Evolutionary conservation across 2,888 invertebrate genomes (phyloP).

Genomic region (Hypolimnas misippus): DNA sequence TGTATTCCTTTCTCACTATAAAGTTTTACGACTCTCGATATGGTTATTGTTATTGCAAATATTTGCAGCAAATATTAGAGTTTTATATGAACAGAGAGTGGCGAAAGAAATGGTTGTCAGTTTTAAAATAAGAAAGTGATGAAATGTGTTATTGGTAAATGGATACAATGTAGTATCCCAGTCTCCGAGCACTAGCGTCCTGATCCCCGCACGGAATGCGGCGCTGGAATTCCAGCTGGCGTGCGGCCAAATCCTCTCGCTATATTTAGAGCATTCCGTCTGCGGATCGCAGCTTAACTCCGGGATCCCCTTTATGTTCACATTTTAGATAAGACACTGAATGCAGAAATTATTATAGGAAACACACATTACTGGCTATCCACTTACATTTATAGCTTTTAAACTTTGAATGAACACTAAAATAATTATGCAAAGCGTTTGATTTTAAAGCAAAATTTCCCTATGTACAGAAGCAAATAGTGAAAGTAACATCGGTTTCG

Average conservation of each 20-base stretch:
- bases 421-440: not conserved
- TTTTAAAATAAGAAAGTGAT: not conserved
- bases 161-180: constrained; percentile 4
- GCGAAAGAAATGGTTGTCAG: not conserved
- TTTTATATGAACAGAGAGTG: not conserved
- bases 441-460: not conserved
- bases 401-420: no score
- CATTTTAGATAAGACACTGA: constrained; percentile 6
- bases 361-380: not conserved
- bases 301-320: constrained; percentile 26
- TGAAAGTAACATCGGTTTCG: constrained; percentile 6
- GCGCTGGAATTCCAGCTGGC: constrained; percentile 37
- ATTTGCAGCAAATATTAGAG: not conserved
- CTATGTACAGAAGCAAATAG: not conserved
- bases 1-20: constrained; percentile 20
- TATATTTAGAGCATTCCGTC: constrained; percentile 42
- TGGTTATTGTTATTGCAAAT: constrained; percentile 9
- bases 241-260: constrained; percentile 29
- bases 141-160: not conserved
- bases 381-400: not conserved
- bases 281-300: constrained; percentile 15
- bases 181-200: not conserved
- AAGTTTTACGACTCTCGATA: constrained; percentile 21
- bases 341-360: not conserved
- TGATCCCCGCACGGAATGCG: constrained; percentile 13